Evolutionary conservation across 2,888 invertebrate genomes (phyloP), one percentile per base, ranked within the genome.

Genomic region (Odontomyia ornata): DNA sequence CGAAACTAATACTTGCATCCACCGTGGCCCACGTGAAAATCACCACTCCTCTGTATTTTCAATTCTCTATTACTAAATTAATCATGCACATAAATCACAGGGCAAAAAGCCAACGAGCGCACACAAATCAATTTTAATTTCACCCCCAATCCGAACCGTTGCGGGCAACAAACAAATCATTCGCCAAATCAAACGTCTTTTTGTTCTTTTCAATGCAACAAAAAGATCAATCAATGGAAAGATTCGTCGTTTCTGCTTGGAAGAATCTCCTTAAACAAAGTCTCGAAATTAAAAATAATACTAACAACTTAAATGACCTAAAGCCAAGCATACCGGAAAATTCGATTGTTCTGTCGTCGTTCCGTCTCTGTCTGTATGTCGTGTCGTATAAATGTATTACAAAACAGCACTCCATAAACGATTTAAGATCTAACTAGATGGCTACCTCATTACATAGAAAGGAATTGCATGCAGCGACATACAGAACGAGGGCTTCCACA

Each of bases 281-380:
- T 18, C 23, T n/a, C n/a, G n/a, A n/a, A 65, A 65, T 27, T 25
- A 21, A 65, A 43, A 43, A 36, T 65, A 65, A 65, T 65, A 65
- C 65, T 65, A 65, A 43, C 65, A 36, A 65, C 21, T 30, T 28
- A 23, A 15, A 36, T n/a, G 65, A n/a, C 28, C 62, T n/a, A 69
- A 23, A 69, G 69, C 27, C 69, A 47, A 47, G 30, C 18, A 9
- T 23, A 25, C 30, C 46, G 69, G 69, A 47, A 69, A 69, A 25
- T 65, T 69, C 47, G 69, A 25, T 69, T 5, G 2, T 13, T 21
- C 23, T 7, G 23, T 47, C 13, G 21, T 47, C 25, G 46, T 47
- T 47, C 46, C 23, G 46, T 47, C 47, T 69, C 69, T 13, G 21
- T 65, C 11, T 25, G 46, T 25, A 23, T 23, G 69, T 69, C 46